Base-by-base conservation (phyloP, 2,888 invertebrate genomes). In the Pachliopta kotzebuea region DNA sequence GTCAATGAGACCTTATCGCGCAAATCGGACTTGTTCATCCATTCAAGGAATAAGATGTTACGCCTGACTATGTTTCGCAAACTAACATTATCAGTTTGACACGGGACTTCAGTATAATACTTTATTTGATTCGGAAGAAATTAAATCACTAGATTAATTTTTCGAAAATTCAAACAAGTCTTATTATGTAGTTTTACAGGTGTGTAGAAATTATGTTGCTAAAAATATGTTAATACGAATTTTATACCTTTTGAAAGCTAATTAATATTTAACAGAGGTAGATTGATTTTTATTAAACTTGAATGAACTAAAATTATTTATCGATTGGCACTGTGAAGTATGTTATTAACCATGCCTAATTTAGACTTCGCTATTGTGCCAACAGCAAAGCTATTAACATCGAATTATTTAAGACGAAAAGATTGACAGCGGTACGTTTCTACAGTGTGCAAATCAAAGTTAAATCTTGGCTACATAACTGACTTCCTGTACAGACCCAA, bases 321-420 rank as follows among this genome's bases (percentile, higher is more conserved):
- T 42, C 24, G n/a, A 66, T 62, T 62, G 65, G 65, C 65, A 62
- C 18, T 26, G 58, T 11, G 23, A 42, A 65, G 24, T 17, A n/a
- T 54, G 45, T 61, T 57, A 54, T 56, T 45, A 62, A 59, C 79
- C 81, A 79, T 72, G 79, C 83, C 74, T 77, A 86, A 88, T 85
- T 88, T 84, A 89, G 88, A 83, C 79, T 83, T 74, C 78, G 84
- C 71, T 79, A 76, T 73, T 75, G 76, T 90, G 90, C 91, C 90
- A 90, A 90, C 81, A 79, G 72, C 72, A 73, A 74, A 72, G 76
- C 84, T 85, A 88, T 88, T 81, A 86, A 85, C 83, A 76, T 78
- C 68, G 73, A 76, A 79, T 78, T 79, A 69, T 66, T 62, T 67
- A 68, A 68, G 62, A 66, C 67, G 65, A 62, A 66, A 60, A 72